Conservation (phyloP, 1,140 invertebrate genomes). For the Brachionus koreanus region DNA sequence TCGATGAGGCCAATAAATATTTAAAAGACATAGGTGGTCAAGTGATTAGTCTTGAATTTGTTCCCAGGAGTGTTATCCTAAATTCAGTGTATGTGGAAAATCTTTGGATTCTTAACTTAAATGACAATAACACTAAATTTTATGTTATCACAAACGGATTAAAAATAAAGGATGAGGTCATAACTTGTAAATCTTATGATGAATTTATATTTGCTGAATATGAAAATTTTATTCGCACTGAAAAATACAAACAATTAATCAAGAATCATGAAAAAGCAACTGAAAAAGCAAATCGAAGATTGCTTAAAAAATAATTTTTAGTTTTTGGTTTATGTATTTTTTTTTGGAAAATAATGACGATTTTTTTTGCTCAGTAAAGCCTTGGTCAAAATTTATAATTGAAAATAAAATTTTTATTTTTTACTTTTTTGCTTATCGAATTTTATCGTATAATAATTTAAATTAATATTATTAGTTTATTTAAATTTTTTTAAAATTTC, state of each 20-base stretch:
- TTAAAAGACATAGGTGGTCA: neutral
- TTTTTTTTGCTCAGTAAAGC: slow-evolving; percentile 23
- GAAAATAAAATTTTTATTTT: neutral
- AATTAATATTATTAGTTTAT: neutral
- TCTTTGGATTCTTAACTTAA: slow-evolving; percentile 33
- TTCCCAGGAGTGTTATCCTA: slow-evolving; percentile 20
- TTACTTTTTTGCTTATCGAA: neutral
- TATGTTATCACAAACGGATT: slow-evolving; percentile 14
- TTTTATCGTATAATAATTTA: too few relatives aligned
- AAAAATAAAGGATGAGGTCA: slow-evolving; percentile 27
- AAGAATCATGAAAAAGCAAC: slow-evolving; percentile 42
- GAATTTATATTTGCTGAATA: slow-evolving; percentile 43
- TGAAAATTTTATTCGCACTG: slow-evolving; percentile 26
- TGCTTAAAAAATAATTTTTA: slow-evolving; percentile 28
- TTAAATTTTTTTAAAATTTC: neutral
- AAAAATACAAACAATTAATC: slow-evolving; percentile 41
- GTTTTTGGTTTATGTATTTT: slow-evolving; percentile 34
- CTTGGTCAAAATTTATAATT: neutral
- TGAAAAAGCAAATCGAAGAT: slow-evolving; percentile 3
- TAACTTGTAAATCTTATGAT: slow-evolving; percentile 33
- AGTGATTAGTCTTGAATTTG: slow-evolving; percentile 28
- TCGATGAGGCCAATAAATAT: slow-evolving; percentile 37
- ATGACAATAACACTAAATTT: slow-evolving; percentile 29
- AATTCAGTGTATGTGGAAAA: slow-evolving; percentile 42
- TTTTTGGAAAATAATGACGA: neutral